Evolutionary conservation across 2,113 vertebrate species (phyloP).

Genomic region (Elachura formosa): DNA sequence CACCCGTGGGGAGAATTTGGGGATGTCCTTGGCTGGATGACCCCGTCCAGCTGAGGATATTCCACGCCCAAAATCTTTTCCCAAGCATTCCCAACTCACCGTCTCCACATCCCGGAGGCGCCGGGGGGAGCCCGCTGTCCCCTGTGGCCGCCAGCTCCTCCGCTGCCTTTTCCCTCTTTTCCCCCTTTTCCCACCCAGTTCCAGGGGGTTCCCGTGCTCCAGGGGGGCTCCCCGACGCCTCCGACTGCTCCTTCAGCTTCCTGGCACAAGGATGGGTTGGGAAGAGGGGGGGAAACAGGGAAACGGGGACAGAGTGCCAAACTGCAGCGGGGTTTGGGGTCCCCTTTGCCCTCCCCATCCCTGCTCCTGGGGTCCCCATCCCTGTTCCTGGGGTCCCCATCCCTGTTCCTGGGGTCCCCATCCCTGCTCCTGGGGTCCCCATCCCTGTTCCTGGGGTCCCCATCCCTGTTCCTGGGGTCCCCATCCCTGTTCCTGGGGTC

Average conservation of each 20-base stretch:
- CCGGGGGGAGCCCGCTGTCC: background rate
- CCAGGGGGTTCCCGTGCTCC: no score
- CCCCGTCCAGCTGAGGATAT: background rate
- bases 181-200: background rate
- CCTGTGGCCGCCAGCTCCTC: background rate
- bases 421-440: background rate
- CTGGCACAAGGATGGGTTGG: background rate
- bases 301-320: accelerated
- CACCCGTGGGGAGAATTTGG: accelerated
- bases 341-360: background rate
- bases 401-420: accelerated
- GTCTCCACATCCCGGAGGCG: accelerated
- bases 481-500: background rate
- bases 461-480: background rate
- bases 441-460: no score
- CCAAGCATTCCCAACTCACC: background rate
- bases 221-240: background rate
- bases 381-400: accelerated
- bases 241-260: background rate
- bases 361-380: accelerated
- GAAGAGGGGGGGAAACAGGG: background rate
- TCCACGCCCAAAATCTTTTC: accelerated
- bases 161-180: background rate
- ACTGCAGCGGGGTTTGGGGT: background rate
- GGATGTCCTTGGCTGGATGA: background rate